Conservation (phyloP, 2,888 invertebrate genomes). For the Pantelozetes paolii region DNA sequence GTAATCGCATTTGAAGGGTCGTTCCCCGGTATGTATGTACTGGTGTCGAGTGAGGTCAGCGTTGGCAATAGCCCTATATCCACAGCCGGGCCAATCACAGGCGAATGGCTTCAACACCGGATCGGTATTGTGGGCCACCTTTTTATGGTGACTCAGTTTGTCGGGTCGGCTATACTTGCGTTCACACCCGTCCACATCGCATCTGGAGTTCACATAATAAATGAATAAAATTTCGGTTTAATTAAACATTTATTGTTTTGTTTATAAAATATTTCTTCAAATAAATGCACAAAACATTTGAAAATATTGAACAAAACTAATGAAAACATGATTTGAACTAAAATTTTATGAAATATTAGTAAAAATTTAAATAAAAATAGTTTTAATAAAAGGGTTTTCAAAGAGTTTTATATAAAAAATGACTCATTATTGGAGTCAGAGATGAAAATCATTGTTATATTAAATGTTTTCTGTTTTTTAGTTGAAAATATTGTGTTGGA, state of each 20-base stretch:
- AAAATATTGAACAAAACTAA: no score
- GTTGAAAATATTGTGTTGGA: constrained; percentile 6
- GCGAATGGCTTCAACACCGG: constrained; percentile 4
- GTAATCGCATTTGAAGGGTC: constrained; percentile 27
- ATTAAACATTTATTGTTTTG: neutral
- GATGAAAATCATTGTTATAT: neutral
- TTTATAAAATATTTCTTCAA: neutral
- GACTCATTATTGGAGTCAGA: neutral
- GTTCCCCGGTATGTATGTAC: constrained; percentile 14
- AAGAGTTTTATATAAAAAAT: neutral
- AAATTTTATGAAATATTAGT: neutral
- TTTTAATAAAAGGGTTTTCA: neutral
- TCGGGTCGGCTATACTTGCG: constrained; percentile 38
- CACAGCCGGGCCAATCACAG: constrained; percentile 33
- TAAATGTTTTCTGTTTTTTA: no score
- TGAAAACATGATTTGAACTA: neutral
- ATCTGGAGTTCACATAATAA: neutral
- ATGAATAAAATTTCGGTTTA: neutral
- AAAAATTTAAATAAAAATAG: no score
- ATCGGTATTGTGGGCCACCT: constrained; percentile 14
- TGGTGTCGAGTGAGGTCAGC: constrained; percentile 17
- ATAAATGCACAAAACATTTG: neutral
- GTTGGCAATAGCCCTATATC: neutral
- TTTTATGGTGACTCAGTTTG: constrained; percentile 40
- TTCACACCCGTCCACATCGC: constrained; percentile 40